phyloP scores from a whole-genome alignment of 2,113 vertebrate genomes.

The Pluvianellus socialis region DNA sequence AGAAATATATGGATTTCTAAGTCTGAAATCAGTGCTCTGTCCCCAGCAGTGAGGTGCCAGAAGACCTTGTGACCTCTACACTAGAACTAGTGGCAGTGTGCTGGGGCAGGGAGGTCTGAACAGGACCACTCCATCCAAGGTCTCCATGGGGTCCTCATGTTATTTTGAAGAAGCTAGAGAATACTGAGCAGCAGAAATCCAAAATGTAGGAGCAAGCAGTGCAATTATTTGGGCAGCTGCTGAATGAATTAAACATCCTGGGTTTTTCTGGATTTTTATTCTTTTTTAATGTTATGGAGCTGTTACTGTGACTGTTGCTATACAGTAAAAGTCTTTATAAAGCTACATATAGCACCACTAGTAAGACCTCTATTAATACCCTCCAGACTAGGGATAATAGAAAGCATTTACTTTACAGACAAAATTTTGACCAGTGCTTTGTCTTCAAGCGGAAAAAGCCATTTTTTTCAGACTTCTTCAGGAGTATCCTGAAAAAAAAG shows the following conservation, averaged over 20 bases:
- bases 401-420: neutral
- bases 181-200: neutral
- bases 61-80: neutral
- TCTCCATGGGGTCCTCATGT: neutral
- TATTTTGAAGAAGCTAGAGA: neutral
- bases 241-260: neutral
- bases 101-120: neutral
- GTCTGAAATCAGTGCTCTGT: neutral
- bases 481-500: neutral
- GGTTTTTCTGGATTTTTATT: neutral
- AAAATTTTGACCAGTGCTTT: neutral
- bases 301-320: neutral
- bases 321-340: neutral
- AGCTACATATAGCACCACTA: neutral
- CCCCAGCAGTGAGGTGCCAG: neutral
- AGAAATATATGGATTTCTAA: neutral
- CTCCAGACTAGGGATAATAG: neutral
- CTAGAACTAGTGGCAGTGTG: neutral
- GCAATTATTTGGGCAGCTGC: neutral
- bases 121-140: neutral
- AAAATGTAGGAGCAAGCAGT: neutral
- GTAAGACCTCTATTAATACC: neutral
- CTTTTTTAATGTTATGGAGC: neutral
- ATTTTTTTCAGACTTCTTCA: neutral
- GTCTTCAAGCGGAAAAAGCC: neutral